Evolutionary conservation across 2,888 invertebrate species (phyloP).

Genomic region (Parnassius mnemosyne): DNA sequence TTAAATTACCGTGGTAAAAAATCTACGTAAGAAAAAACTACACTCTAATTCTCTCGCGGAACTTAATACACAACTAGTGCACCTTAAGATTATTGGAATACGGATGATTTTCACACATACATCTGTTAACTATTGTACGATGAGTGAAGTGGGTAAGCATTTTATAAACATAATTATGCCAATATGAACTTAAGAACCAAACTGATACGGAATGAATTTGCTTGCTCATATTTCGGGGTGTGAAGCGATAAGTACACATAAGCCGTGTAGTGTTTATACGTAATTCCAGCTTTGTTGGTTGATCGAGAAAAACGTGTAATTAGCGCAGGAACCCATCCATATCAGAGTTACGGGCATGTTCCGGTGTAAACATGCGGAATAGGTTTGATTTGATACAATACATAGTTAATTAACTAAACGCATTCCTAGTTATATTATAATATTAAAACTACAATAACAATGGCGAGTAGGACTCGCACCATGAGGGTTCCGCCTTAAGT

Average conservation of each 20-base stretch:
- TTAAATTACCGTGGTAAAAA: conserved; percentile 24
- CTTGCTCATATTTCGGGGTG: conserved; percentile 7
- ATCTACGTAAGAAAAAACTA: conserved; percentile 22
- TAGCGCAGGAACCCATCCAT: conserved; percentile 24
- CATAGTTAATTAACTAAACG: too few species aligned
- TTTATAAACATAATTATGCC: neutral
- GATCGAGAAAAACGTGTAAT: conserved; percentile 23
- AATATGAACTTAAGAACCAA: conserved; percentile 9
- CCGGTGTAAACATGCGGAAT: neutral
- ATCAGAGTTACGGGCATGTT: conserved; percentile 16
- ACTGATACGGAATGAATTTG: conserved; percentile 8
- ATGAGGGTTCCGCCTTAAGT: too few species aligned
- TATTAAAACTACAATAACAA: too few species aligned
- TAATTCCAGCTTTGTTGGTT: conserved; percentile 25
- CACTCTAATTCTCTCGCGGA: conserved; percentile 21
- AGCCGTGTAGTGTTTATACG: conserved; percentile 14
- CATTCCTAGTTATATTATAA: too few species aligned
- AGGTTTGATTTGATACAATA: too few species aligned
- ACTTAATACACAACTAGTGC: conserved; percentile 4
- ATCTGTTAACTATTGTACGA: neutral
- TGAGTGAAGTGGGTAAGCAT: conserved; percentile 8
- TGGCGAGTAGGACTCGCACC: too few species aligned
- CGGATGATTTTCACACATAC: neutral
- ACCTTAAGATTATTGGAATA: conserved; percentile 1
- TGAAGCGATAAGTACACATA: conserved; percentile 9